These are phyloP conservation scores for Drosophila persimilis DNA, from an alignment of 1,140 invertebrate species.

Conservation along the genomic window DNA sequence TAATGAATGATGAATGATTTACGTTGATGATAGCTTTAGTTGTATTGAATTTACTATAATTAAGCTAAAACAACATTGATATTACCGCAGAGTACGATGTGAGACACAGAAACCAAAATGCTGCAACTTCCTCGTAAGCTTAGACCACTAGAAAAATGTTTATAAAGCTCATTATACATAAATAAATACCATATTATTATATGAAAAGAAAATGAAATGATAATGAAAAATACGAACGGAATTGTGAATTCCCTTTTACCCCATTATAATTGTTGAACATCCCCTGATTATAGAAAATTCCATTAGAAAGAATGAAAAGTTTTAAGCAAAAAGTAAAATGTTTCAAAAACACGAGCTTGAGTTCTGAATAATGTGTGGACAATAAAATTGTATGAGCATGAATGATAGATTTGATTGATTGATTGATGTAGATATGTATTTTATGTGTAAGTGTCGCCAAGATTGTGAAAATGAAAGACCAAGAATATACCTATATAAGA, in stretches of 20 bases:
- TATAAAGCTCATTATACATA: conserved; percentile 51
- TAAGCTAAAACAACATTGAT: conserved; percentile 69
- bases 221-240: conserved; percentile 15
- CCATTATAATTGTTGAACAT: conserved; percentile 42
- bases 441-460: conserved; percentile 50
- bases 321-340: conserved; percentile 27
- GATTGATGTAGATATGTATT: conserved; percentile 21
- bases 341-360: conserved; percentile 65
- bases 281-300: neutral
- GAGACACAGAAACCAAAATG: conserved; percentile 63
- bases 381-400: conserved; percentile 67
- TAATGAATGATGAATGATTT: conserved; percentile 42
- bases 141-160: conserved; percentile 35
- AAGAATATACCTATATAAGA: conserved; percentile 52
- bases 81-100: conserved; percentile 63
- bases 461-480: conserved; percentile 70
- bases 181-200: conserved; percentile 9
- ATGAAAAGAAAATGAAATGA: conserved; percentile 3
- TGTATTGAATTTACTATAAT: conserved; percentile 76
- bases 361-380: conserved; percentile 69
- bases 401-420: conserved; percentile 55
- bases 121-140: conserved; percentile 59
- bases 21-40: conserved; percentile 67
- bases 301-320: conserved; percentile 35
- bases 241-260: conserved; percentile 43